Base-by-base conservation (phyloP, 2,113 vertebrate species). In the Sylvilagus bachmani region DNA sequence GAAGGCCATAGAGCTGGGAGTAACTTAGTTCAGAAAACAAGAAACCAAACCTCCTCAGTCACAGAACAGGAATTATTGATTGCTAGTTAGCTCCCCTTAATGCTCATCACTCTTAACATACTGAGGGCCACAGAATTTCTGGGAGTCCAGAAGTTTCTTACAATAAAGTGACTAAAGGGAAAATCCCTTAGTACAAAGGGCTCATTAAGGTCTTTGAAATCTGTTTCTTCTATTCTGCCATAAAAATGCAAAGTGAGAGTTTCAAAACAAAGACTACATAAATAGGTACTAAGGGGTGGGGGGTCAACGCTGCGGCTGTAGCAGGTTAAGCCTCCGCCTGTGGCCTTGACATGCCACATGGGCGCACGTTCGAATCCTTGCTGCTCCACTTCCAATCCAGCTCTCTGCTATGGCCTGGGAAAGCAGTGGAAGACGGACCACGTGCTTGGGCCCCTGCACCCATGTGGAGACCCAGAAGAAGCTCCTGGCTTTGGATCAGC, bases 251-350 rank as follows among this genome's bases (percentile, higher is more conserved):
- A 84, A 86, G 96, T 94, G 81, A 70, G 0, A n/a, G 3, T 88
- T 79, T 71, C 86, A 69, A 97, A 97, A 96, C 96, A 95, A 88
- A 93, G 88, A 80, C 73, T 58, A 58, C 19, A 4, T 58, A 58
- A 58, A 58, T 3, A 58, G 55, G 44, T 44, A 44, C 44, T 44
- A 44, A 44, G 44, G 44, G 44, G 44, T 44, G 44, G 44, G 44
- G 44, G 44, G 44, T 44, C 44, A 44, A 44, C 6, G 44, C 44
- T 44, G 44, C 38, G 6, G 6, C 44, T 44, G 44, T 44, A 44
- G 44, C 6, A 44, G 44, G 44, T 44, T 44, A 44, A 44, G 44
- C 44, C 6, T 44, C 44, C 44, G 6, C 44, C 44, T 44, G 44
- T 44, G 44, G 6, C 44, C 44, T 44, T 44, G 44, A 6, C 44